Evolutionary conservation across 2,888 invertebrate species (phyloP), one percentile per base, ranked within the genome.

Genomic region (Tupiocoris notatus): DNA sequence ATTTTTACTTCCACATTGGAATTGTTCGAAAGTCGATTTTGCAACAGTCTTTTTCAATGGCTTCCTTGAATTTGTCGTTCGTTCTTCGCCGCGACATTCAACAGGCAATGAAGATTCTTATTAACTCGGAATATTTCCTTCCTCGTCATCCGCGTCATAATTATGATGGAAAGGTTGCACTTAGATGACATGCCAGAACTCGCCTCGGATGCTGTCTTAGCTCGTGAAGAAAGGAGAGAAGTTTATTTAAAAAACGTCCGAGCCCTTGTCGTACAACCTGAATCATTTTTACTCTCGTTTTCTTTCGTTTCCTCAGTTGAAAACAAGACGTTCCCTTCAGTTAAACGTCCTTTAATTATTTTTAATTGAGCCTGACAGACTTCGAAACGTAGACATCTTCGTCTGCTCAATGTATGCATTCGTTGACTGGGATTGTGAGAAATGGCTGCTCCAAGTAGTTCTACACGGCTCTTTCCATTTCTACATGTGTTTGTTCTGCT

Each of bases 291-390:
- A 39, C 39, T 39, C 39, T 39, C 39, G 39, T 39, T 39, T 39
- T 39, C 39, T 39, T 39, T 39, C 39, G 39, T 39, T 39, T 39
- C 39, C 39, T 39, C 39, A 39, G 6, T 39, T 39, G 39, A 39
- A 39, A 39, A 39, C 39, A 39, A 39, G 39, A 39, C 39, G 39
- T 71, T 71, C 61, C 71, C 54, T 59, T 39, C 63, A 21, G 24
- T 73, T 73, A 73, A 70, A 73, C 73, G 73, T 73, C 73, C 54
- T 73, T 73, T 73, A 73, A 73, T 73, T 73, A 62, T 63, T 73
- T 73, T 73, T 62, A 73, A 73, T 73, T 73, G 73, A 73, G 73
- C 73, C 54, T 62, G 73, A 73, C 73, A 63, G 62, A 73, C 73
- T 9, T 62, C 9, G 73, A 62, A 73, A 70, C 20, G 59, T 3